phyloP scores from a whole-genome alignment of 1,140 invertebrate genomes.

The Drosophila pandora region DNA sequence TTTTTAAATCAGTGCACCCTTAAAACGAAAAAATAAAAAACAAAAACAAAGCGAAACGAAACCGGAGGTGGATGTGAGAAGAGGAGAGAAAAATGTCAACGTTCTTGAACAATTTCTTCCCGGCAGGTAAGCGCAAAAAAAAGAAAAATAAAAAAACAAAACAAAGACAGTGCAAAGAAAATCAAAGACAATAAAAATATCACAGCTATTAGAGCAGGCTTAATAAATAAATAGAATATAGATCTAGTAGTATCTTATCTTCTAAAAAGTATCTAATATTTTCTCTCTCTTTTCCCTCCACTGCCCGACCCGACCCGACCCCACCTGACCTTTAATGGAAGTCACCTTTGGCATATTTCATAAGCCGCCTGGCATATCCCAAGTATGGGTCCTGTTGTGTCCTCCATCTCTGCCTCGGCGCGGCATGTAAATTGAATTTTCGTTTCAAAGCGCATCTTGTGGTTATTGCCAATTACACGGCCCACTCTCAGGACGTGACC shows the following conservation, averaged over 20 bases:
- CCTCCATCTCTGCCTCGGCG: conserved; percentile 17
- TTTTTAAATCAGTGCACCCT: conserved; percentile 21
- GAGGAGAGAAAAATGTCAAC: conserved; percentile 81
- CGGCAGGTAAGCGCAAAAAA: conserved; percentile 76
- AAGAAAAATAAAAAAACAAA: conserved; percentile 20
- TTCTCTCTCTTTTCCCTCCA: too few species aligned
- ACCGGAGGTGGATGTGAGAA: conserved; percentile 23
- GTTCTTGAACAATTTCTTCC: conserved; percentile 83
- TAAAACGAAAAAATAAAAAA: conserved; percentile 21
- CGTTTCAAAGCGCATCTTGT: conserved; percentile 43
- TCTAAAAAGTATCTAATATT: too few species aligned
- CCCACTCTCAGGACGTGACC: conserved; percentile 56
- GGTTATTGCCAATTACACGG: conserved; percentile 73
- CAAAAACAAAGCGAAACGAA: conserved; percentile 25
- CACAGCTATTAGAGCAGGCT: too few species aligned
- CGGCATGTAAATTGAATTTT: conserved; percentile 64
- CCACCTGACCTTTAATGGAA: conserved; percentile 51
- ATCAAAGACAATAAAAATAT: conserved; percentile 19
- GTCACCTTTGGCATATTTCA: conserved; percentile 75
- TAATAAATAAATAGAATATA: too few species aligned
- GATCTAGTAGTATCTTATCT: too few species aligned
- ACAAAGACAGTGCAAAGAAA: conserved; percentile 23
- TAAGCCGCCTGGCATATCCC: conserved; percentile 18
- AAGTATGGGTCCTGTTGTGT: conserved; percentile 20
- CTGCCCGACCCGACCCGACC: too few species aligned